These are phyloP conservation scores for Colistium nudipinnis DNA, from an alignment of 2,113 vertebrate genomes.

Conservation along the genomic window DNA sequence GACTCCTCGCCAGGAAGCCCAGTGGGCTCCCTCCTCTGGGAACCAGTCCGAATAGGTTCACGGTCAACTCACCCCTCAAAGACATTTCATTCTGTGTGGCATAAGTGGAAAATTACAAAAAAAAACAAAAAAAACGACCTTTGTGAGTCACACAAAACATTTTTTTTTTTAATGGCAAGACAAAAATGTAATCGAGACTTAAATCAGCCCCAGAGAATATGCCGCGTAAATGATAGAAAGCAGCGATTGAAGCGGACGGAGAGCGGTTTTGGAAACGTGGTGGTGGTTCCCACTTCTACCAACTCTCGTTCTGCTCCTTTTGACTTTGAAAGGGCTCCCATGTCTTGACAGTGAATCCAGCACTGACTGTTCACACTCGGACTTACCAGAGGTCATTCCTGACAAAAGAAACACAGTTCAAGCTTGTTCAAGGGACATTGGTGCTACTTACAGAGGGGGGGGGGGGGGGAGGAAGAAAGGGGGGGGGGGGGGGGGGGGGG, in stretches of 20 bases:
- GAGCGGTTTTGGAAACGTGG: not conserved
- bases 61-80: not conserved
- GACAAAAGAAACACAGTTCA: constrained; percentile 15
- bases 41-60: too few relatives aligned
- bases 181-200: constrained; percentile 31
- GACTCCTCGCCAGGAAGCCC: too few relatives aligned
- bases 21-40: not conserved
- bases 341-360: constrained; percentile 52
- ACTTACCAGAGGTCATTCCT: not conserved
- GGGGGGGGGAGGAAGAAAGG: too few relatives aligned
- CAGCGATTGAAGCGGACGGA: constrained; percentile 35
- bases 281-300: not conserved
- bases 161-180: constrained; percentile 62
- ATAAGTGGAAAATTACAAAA: not conserved
- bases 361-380: constrained; percentile 31
- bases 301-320: not conserved
- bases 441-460: constrained; percentile 18
- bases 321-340: not conserved
- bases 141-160: constrained; percentile 52
- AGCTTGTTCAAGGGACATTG: constrained; percentile 17
- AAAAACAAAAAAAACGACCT: too few relatives aligned
- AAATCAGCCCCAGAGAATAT: constrained; percentile 40
- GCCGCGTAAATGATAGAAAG: constrained; percentile 44
- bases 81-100: not conserved
- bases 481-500: too few relatives aligned